phyloP scores from a whole-genome alignment of 2,888 invertebrate species.

The Erebia ligea region DNA sequence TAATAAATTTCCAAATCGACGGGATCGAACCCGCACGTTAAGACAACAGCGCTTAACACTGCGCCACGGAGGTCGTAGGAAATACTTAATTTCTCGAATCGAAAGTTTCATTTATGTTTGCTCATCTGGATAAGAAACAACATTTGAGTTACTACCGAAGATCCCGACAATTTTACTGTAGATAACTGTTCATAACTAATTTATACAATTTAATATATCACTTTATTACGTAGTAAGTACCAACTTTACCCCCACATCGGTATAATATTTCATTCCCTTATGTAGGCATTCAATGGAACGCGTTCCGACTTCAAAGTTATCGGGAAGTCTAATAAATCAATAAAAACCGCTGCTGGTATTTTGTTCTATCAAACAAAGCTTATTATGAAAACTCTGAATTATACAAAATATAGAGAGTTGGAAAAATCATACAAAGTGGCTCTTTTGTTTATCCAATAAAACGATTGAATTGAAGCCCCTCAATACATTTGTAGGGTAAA shows the following conservation, averaged over 20 bases:
- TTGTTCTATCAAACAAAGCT: conserved; percentile 13
- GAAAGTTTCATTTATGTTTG: too few relatives aligned
- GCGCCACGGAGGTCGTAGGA: too few relatives aligned
- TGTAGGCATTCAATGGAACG: conserved; percentile 2
- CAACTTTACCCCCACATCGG: background rate
- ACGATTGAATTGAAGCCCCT: background rate
- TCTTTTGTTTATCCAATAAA: conserved; percentile 12
- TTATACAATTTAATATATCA: too few relatives aligned
- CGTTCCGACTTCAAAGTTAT: conserved; percentile 18
- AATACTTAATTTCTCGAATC: too few relatives aligned
- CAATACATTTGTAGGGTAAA: background rate
- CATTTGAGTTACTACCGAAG: too few relatives aligned
- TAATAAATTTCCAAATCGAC: too few relatives aligned
- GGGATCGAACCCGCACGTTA: too few relatives aligned
- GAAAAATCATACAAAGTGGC: conserved; percentile 3
- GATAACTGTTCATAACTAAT: too few relatives aligned
- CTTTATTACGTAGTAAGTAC: background rate
- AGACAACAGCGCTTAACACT: too few relatives aligned
- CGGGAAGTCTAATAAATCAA: conserved; percentile 13
- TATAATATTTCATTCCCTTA: conserved; percentile 9
- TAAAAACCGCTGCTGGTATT: background rate
- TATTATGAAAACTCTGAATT: conserved; percentile 7
- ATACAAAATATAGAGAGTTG: too few relatives aligned
- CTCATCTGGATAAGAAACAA: too few relatives aligned
- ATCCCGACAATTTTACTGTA: too few relatives aligned